A percentile compares a stretch with the other conserved stretches of the same genome.
Conservation (phyloP, 2,797 vertebrate species). For the Helostoma temminkii region DNA sequence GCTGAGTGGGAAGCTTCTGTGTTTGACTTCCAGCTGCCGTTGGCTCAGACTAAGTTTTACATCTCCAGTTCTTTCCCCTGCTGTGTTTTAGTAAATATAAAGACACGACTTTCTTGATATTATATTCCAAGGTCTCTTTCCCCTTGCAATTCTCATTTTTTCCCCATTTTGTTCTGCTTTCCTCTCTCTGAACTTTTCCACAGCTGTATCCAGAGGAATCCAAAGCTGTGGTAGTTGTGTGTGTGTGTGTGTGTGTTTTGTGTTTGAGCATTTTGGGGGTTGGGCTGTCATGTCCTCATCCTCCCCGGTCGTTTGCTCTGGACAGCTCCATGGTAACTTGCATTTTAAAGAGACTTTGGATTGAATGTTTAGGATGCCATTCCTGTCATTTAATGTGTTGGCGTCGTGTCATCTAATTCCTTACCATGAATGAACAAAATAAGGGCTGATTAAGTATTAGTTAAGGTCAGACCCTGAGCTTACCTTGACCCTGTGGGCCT, state of each 20-base stretch:
- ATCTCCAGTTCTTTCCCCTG: constrained; percentile 19
- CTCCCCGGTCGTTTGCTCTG: constrained; percentile 75
- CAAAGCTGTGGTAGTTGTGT: constrained; percentile 41
- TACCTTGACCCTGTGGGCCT: constrained; percentile 65
- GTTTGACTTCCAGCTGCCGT: constrained; percentile 50
- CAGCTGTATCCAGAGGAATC: constrained; percentile 79
- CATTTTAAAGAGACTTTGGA: constrained; percentile 72
- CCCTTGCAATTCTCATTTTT: constrained; percentile 28
- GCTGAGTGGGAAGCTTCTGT: constrained; percentile 50
- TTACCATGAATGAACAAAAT: constrained; percentile 75
- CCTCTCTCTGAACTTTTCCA: constrained; percentile 70
- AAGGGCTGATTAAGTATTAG: constrained; percentile 78
- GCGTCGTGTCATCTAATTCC: constrained; percentile 75
- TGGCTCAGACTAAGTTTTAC: constrained; percentile 20
- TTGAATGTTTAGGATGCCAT: constrained; percentile 80
- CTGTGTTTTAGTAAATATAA: constrained; percentile 15
- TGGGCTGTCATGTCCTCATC: constrained; percentile 72
- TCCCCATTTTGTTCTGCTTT: constrained; percentile 45
- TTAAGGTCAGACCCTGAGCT: constrained; percentile 74
- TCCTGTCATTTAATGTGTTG: constrained; percentile 81
- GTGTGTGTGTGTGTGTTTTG: not conserved
- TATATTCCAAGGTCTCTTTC: constrained; percentile 41
- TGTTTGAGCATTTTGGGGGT: constrained; percentile 36
- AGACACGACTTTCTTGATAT: constrained; percentile 35
- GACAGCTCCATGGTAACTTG: constrained; percentile 78